Evolutionary conservation across 2,888 invertebrate species (phyloP).

Genomic region (Caenorhabditis macrosperma): DNA sequence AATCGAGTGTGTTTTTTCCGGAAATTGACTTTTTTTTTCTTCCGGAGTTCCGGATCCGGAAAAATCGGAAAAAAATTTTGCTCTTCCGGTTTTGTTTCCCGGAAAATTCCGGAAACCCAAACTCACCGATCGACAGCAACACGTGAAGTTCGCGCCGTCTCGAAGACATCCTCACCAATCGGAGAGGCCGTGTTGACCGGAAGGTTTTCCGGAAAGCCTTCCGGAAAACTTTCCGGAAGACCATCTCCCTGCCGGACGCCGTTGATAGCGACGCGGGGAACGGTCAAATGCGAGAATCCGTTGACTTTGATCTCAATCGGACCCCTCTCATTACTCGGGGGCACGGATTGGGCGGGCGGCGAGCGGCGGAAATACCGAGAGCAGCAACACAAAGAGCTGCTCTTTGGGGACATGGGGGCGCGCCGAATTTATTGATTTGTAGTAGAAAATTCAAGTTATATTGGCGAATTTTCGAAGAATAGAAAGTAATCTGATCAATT

Average conservation of each 20-base stretch:
- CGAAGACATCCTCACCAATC: slow-evolving; percentile 11
- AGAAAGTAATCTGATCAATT: no score
- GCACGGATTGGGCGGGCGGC: neutral
- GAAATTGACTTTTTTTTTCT: no score
- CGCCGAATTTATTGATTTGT: no score
- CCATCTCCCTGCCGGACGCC: neutral
- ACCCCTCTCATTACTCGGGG: neutral
- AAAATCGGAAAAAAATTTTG: no score
- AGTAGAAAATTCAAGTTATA: no score
- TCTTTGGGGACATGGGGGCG: slow-evolving; percentile 11
- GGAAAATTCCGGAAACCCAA: neutral
- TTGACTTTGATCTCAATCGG: slow-evolving; percentile 46
- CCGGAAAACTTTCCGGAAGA: no score
- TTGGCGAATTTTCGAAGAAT: no score
- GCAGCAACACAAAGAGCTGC: slow-evolving; percentile 32
- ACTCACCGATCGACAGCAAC: slow-evolving; percentile 15
- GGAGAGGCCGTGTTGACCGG: no score
- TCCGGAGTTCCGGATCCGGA: no score
- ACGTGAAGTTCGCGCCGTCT: slow-evolving; percentile 33
- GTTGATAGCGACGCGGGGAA: slow-evolving; percentile 24
- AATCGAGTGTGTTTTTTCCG: no score
- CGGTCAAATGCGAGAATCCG: slow-evolving; percentile 17
- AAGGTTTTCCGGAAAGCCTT: no score
- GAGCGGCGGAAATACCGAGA: slow-evolving; percentile 35
- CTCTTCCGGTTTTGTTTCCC: no score